phyloP scores from a whole-genome alignment of 2,888 invertebrate genomes.

The Nowickia ferox region DNA sequence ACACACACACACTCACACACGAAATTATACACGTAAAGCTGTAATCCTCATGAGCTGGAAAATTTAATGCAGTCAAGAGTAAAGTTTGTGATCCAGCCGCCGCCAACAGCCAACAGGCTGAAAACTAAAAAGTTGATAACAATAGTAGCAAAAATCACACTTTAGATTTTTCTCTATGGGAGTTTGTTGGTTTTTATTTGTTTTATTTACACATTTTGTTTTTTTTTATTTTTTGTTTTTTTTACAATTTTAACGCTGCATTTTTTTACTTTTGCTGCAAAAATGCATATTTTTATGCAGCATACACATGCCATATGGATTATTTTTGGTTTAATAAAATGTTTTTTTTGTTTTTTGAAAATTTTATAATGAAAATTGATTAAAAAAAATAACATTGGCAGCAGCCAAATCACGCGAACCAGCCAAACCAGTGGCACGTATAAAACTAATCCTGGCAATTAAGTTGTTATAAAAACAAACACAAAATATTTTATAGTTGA shows the following conservation, averaged over 20 bases:
- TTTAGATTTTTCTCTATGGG: constrained; percentile 6
- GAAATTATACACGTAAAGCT: constrained; percentile 20
- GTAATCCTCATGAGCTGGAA: constrained; percentile 64
- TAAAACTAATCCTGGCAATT: background rate
- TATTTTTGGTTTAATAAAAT: constrained; percentile 28
- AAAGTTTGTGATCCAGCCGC: constrained; percentile 64
- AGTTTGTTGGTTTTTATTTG: background rate
- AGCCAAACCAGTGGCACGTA: background rate
- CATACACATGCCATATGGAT: constrained; percentile 48
- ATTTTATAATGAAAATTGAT: constrained; percentile 22
- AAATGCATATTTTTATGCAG: constrained; percentile 44
- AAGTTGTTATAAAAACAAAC: no score
- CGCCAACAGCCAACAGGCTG: constrained; percentile 59
- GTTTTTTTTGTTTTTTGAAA: background rate
- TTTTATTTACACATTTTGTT: constrained; percentile 6
- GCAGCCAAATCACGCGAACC: background rate
- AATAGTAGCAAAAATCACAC: constrained; percentile 21
- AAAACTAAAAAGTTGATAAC: constrained; percentile 56
- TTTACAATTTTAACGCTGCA: constrained; percentile 31
- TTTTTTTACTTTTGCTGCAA: background rate
- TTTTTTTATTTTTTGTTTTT: constrained; percentile 9
- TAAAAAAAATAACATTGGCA: background rate
- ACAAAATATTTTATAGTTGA: no score
- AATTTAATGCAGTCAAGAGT: constrained; percentile 68
- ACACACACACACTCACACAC: background rate